Percentiles rank a stretch among this genome's conserved stretches.
phyloP scores from a whole-genome alignment of 2,888 invertebrate genomes.

The Pyrrhosoma nymphula region DNA sequence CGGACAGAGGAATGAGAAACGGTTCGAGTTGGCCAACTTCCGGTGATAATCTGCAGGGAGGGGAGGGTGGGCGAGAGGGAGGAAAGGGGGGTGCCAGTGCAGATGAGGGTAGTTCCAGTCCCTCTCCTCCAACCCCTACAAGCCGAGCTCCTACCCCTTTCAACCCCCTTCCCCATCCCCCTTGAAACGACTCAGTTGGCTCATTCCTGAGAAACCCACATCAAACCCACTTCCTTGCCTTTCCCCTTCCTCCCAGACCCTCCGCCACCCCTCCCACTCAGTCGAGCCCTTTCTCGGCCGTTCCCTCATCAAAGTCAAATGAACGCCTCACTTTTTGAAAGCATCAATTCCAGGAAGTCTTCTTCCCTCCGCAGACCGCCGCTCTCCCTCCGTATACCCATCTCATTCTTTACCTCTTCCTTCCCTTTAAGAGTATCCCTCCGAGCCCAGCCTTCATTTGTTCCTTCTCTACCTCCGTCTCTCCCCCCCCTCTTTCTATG shows the following conservation, averaged over 20 bases:
- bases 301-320: slow-evolving; percentile 64
- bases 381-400: not conserved
- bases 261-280: not conserved
- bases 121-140: no score
- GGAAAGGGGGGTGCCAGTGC: no score
- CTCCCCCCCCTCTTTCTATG: no score
- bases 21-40: slow-evolving; percentile 51
- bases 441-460: not conserved
- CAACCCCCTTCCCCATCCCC: not conserved
- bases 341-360: slow-evolving; percentile 64
- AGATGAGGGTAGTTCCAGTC: no score
- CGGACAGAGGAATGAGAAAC: not conserved
- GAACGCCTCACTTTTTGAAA: slow-evolving; percentile 58
- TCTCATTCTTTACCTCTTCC: not conserved
- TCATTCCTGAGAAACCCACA: not conserved
- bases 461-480: not conserved
- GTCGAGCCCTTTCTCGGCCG: not conserved
- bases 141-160: not conserved
- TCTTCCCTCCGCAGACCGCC: not conserved
- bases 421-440: not conserved
- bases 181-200: not conserved
- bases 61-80: not conserved
- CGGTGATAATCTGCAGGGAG: slow-evolving; percentile 50
- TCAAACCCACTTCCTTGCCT: no score
- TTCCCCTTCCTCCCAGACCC: not conserved